phyloP scores from a whole-genome alignment of 1,140 invertebrate species.

The Philotrypesis tridentata region DNA sequence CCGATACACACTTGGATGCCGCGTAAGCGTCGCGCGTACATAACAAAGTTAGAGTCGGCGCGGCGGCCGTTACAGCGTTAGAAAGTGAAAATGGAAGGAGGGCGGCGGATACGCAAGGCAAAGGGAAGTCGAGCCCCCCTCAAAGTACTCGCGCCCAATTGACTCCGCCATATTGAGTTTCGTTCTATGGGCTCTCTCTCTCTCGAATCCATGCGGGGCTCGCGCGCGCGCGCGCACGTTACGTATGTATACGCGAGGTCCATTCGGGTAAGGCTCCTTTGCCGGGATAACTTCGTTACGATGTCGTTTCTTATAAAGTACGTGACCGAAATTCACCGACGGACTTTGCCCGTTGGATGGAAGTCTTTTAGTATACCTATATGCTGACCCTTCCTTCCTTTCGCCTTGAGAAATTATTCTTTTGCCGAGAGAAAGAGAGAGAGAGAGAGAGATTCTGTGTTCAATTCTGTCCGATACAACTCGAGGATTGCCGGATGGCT shows the following conservation, averaged over 20 bases:
- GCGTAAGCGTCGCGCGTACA: too few species aligned
- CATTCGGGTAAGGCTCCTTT: conserved; percentile 58
- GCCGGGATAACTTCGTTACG: conserved; percentile 63
- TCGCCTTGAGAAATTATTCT: background rate
- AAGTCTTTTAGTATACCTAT: too few species aligned
- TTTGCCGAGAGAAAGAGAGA: background rate
- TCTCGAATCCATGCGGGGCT: conserved; percentile 63
- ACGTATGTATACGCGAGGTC: conserved; percentile 57
- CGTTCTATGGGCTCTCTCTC: conserved; percentile 68
- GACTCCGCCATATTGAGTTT: conserved; percentile 71
- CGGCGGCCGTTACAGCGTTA: conserved; percentile 38
- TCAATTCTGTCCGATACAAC: too few species aligned
- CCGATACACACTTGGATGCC: too few species aligned
- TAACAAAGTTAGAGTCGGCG: conserved; percentile 37
- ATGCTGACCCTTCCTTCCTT: too few species aligned
- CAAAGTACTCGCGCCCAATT: conserved; percentile 66
- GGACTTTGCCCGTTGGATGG: background rate
- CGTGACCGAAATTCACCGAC: conserved; percentile 67
- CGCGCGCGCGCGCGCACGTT: conserved; percentile 55
- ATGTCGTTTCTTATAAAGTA: conserved; percentile 55
- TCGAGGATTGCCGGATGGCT: too few species aligned
- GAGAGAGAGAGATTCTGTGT: too few species aligned
- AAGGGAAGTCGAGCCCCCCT: conserved; percentile 53
- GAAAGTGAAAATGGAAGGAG: conserved; percentile 53
- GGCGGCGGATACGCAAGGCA: conserved; percentile 47